A percentile compares a stretch with the other conserved stretches of the same genome.
Evolutionary conservation across 2,113 vertebrate species (phyloP).

Genomic region (Nycticorax nycticorax): DNA sequence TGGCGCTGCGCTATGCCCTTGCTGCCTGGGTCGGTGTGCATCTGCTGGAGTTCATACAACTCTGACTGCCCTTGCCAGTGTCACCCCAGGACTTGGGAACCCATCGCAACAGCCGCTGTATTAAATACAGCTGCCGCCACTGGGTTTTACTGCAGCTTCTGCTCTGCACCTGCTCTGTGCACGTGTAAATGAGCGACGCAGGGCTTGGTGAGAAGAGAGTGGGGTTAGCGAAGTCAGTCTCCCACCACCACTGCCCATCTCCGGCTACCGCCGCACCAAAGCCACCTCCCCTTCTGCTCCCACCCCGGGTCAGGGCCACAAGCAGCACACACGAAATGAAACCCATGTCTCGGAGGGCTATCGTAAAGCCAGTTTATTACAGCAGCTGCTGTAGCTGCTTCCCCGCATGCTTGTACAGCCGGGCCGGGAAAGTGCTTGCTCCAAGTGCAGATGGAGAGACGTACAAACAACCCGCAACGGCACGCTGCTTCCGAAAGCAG

Average conservation of each 20-base stretch:
- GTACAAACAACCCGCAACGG: background rate
- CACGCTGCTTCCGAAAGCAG: background rate
- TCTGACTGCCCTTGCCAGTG: accelerated
- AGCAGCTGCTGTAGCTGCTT: conserved; percentile 57
- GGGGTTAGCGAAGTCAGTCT: accelerated
- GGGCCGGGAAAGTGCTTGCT: conserved; percentile 45
- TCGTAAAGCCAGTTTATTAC: conserved; percentile 64
- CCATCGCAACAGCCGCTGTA: background rate
- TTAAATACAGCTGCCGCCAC: too few species aligned
- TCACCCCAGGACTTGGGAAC: background rate
- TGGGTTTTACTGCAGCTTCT: background rate
- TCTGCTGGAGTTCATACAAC: accelerated
- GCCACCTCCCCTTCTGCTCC: background rate
- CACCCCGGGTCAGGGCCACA: background rate
- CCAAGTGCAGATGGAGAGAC: conserved; percentile 20
- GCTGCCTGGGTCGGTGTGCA: accelerated
- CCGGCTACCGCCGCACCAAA: background rate
- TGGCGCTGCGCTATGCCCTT: accelerated
- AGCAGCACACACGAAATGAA: conserved; percentile 8
- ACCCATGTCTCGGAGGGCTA: background rate
- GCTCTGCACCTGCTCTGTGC: accelerated
- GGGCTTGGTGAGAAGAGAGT: background rate
- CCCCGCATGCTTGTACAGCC: conserved; percentile 6
- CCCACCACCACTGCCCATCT: background rate
- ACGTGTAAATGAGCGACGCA: accelerated